Percentiles rank a stretch among this genome's conserved stretches.
phyloP scores from a whole-genome alignment of 2,113 vertebrate species.

The Edolisoma coerulescens region DNA sequence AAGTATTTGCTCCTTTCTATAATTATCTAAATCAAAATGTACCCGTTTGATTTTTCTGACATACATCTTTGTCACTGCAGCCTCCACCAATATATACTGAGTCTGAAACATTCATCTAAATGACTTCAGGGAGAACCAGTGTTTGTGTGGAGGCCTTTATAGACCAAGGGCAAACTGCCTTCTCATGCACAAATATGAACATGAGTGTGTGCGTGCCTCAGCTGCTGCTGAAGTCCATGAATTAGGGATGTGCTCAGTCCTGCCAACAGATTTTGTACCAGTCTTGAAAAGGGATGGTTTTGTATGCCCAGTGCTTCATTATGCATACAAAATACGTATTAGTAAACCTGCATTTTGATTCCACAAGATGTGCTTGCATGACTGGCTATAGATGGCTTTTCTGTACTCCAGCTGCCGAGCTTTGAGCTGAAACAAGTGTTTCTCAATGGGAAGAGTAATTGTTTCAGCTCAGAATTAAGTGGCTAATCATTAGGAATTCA shows the following conservation, averaged over 20 bases:
- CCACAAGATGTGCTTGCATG: neutral
- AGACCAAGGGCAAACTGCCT: neutral
- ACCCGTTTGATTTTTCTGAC: neutral
- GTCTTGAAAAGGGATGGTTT: neutral
- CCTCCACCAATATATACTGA: neutral
- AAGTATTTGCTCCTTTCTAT: neutral
- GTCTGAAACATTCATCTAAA: neutral
- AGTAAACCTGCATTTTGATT: neutral
- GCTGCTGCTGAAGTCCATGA: neutral
- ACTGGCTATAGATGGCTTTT: neutral
- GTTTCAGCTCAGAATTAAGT: conserved; percentile 40
- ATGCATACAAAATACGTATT: neutral
- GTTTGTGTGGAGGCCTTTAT: neutral
- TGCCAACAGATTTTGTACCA: neutral
- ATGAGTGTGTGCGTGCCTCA: neutral
- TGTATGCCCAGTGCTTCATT: neutral
- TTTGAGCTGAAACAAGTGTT: neutral
- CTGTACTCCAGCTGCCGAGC: neutral
- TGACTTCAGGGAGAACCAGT: neutral
- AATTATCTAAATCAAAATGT: neutral
- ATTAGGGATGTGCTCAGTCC: neutral
- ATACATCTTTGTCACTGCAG: neutral
- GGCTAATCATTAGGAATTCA: conserved; percentile 42
- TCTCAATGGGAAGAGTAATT: neutral
- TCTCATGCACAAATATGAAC: neutral